Conservation (phyloP, 2,888 invertebrate species). For the Lycophotia porphyrea region DNA sequence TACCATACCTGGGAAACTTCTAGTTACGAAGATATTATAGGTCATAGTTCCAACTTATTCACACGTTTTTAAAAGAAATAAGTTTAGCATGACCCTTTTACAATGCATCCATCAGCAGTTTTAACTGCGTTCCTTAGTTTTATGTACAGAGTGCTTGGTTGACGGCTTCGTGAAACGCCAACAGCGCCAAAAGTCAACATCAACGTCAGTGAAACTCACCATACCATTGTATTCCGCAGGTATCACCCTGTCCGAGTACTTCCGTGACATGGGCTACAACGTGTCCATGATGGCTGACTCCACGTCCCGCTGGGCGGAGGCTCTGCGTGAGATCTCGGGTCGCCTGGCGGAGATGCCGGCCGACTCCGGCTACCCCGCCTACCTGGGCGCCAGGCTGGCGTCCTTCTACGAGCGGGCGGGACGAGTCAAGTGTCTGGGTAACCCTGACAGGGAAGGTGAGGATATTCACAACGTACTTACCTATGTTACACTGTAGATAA, state of each 20-base stretch:
- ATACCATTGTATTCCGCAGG: conserved; percentile 85
- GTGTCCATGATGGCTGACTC: conserved; percentile 99
- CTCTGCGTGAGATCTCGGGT: conserved; percentile 99
- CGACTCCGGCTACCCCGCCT: conserved; percentile 99
- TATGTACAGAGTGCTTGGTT: not conserved
- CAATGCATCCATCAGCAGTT: not conserved
- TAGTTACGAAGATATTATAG: not conserved
- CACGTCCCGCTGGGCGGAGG: conserved; percentile 99
- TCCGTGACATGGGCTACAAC: conserved; percentile 99
- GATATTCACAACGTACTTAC: not conserved
- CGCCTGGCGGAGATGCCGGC: conserved; percentile 99
- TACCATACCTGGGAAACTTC: not conserved
- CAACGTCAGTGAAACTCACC: not conserved
- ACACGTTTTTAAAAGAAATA: not conserved
- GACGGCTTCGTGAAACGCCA: not conserved
- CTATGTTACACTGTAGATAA: not conserved
- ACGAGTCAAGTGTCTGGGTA: conserved; percentile 98
- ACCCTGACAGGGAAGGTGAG: conserved; percentile 97
- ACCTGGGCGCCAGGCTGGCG: conserved; percentile 99
- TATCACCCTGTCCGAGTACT: conserved; percentile 99
- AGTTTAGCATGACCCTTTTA: not conserved
- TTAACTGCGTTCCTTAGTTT: not conserved
- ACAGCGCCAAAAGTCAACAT: not conserved
- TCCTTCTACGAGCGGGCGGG: conserved; percentile 99
- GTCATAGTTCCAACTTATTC: not conserved